These are phyloP conservation scores for Salvelinus alpinus DNA, from an alignment of 2,113 vertebrate species.

Conservation along the genomic window DNA sequence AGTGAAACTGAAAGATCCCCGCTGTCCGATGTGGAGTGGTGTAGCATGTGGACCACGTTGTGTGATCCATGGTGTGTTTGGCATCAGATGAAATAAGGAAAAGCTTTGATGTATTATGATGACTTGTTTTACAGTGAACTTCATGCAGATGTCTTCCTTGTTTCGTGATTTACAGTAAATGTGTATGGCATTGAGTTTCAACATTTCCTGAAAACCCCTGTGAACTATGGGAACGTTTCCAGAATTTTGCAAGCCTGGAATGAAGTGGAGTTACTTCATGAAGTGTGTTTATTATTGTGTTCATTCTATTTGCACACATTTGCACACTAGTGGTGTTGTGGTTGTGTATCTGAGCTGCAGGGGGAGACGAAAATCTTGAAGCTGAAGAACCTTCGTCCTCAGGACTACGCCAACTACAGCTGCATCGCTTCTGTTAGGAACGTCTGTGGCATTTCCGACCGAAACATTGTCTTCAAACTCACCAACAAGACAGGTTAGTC, in stretches of 20 bases:
- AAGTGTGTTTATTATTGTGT: background rate
- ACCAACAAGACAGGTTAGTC: conserved; percentile 66
- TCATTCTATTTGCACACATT: conserved; percentile 62
- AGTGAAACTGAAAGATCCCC: background rate
- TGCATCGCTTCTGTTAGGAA: conserved; percentile 95
- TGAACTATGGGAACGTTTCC: background rate
- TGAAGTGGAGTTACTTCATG: background rate
- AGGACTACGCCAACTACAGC: conserved; percentile 99
- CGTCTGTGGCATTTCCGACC: conserved; percentile 94
- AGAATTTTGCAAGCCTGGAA: background rate
- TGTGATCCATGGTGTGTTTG: background rate
- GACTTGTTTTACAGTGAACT: background rate
- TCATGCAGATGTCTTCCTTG: background rate
- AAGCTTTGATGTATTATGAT: background rate
- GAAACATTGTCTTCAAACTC: conserved; percentile 91
- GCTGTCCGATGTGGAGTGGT: background rate
- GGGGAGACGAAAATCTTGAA: conserved; percentile 99
- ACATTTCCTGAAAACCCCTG: background rate
- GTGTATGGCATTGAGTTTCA: background rate
- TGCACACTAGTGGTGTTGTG: conserved; percentile 70
- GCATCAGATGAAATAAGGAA: background rate
- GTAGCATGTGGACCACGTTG: background rate
- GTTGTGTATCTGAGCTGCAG: conserved; percentile 78
- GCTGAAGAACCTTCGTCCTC: conserved; percentile 97
- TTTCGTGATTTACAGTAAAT: background rate